Evolutionary conservation across 2,888 invertebrate genomes (phyloP).

Genomic region (Venustoraphidia nigricollis): DNA sequence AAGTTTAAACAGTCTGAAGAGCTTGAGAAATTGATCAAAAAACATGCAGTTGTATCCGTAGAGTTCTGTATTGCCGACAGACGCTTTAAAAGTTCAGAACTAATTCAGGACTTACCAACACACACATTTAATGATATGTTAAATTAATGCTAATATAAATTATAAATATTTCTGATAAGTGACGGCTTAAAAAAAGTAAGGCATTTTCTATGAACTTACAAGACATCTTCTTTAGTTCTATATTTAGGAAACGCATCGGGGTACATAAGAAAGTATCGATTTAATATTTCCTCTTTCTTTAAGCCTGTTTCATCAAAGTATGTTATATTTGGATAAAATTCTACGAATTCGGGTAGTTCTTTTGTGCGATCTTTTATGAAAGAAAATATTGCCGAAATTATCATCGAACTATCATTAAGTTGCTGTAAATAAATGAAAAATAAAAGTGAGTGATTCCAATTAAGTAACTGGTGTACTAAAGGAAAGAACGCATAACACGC

Average conservation of each 20-base stretch:
- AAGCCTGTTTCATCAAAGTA: slow-evolving; percentile 52
- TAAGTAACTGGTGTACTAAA: not conserved
- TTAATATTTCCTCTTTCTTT: slow-evolving; percentile 58
- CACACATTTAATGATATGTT: too few relatives aligned
- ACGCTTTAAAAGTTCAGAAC: too few relatives aligned
- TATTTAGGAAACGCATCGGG: slow-evolving; percentile 38
- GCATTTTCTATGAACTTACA: slow-evolving; percentile 29
- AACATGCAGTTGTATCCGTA: too few relatives aligned
- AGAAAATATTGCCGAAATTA: slow-evolving; percentile 76
- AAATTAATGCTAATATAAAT: too few relatives aligned
- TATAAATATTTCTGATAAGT: too few relatives aligned
- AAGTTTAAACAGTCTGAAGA: too few relatives aligned
- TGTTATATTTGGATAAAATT: slow-evolving; percentile 59
- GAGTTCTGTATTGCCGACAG: too few relatives aligned
- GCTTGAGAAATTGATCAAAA: too few relatives aligned
- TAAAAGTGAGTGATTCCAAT: not conserved
- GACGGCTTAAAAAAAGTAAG: too few relatives aligned
- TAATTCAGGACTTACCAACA: too few relatives aligned
- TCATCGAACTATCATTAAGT: slow-evolving; percentile 86
- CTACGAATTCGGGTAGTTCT: slow-evolving; percentile 51
- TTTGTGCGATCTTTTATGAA: slow-evolving; percentile 44
- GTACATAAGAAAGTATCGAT: slow-evolving; percentile 80
- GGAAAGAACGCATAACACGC: too few relatives aligned
- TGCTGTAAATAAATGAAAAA: slow-evolving; percentile 38
- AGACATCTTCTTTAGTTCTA: slow-evolving; percentile 35